Evolutionary conservation across 2,888 invertebrate species (phyloP).

Genomic region (Perdita meconis): DNA sequence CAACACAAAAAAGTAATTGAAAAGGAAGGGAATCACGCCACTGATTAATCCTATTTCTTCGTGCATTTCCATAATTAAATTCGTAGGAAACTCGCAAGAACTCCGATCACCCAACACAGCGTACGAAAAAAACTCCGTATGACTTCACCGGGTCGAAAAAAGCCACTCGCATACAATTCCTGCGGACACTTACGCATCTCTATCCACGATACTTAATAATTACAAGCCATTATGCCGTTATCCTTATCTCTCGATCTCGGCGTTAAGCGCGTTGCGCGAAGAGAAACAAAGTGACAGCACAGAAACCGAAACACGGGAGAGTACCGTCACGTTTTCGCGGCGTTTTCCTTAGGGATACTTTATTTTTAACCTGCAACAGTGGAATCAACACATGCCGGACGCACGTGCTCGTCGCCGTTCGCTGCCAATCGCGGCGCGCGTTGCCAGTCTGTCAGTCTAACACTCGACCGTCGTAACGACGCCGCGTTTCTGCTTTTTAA

Average conservation of each 20-base stretch:
- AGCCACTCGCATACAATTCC: no score
- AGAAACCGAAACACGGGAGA: background rate
- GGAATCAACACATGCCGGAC: slow-evolving; percentile 15
- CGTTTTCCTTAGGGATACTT: background rate
- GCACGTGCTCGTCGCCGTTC: slow-evolving; percentile 22
- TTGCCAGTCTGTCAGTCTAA: slow-evolving; percentile 30
- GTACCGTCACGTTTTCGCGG: background rate
- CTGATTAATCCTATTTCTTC: no score
- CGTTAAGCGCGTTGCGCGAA: background rate
- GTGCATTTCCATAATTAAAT: no score
- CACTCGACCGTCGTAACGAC: slow-evolving; percentile 29
- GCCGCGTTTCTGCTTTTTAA: slow-evolving; percentile 73
- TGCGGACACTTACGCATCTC: no score
- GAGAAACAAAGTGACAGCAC: background rate
- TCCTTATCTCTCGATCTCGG: background rate
- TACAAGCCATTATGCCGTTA: background rate
- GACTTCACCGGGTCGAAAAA: no score
- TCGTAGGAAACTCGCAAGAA: no score
- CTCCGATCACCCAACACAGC: no score
- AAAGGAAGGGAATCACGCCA: no score
- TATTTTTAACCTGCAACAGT: slow-evolving; percentile 22
- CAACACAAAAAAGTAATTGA: no score
- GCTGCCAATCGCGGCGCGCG: slow-evolving; percentile 44
- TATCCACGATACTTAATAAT: background rate
- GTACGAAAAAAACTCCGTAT: no score